These are phyloP conservation scores for cattle (Bos taurus) DNA, from an alignment of 2,113 vertebrate genomes.

Conservation along the genomic window ARS-UCD2.0 NC_037339.1:46967501-46968000, in stretches of 20 bases:
- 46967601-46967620: conserved; percentile 24
- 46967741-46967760: conserved; percentile 75
- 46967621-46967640: conserved; percentile 8
- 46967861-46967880: background rate
- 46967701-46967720: conserved; percentile 74
- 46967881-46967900: background rate
- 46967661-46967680: conserved; percentile 64
- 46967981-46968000: conserved; percentile 39
- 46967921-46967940: conserved; percentile 24
- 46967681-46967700: conserved; percentile 72
- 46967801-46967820: conserved; percentile 77
- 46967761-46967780: conserved; percentile 57
- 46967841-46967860: conserved; percentile 31
- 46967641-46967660: conserved; percentile 48
- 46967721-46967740: conserved; percentile 76
- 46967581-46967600: conserved; percentile 35
- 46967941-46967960: conserved; percentile 25
- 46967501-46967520: background rate
- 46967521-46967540: background rate
- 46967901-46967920: conserved; percentile 13
- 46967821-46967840: conserved; percentile 68
- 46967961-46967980: conserved; percentile 37
- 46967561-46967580: conserved; percentile 4
- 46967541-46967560: background rate
- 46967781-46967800: conserved; percentile 63